Base-by-base conservation (phyloP, 2,888 invertebrate genomes). In the Parnassius smintheus region DNA sequence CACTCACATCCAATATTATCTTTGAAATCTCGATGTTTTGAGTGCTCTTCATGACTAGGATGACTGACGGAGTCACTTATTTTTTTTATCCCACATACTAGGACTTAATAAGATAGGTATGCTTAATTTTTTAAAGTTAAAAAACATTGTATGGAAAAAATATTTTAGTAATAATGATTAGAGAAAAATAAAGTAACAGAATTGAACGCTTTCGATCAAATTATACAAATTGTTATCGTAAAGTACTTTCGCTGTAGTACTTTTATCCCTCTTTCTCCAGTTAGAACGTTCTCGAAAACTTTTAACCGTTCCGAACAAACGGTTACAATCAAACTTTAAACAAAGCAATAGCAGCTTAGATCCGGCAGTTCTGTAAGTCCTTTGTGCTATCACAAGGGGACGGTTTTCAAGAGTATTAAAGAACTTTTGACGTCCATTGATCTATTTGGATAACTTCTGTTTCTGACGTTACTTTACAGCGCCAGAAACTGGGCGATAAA, bases 351-450 rank as follows among this genome's bases (percentile, higher is more conserved):
- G 71, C 74, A 74, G 68, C 70, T 74, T 70, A 71, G 72, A 68
- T 65, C 68, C 65, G 66, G 60, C 70, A 67, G 69, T 69, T 68
- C 67, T 25, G 52, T 49, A 71, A 73, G 68, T 70, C 74, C 67
- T 73, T 75, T 76, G 78, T 78, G 73, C 74, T 76, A 75, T 79
- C 77, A 78, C 77, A 81, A 80, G 79, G 80, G 73, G 73, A 72
- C 67, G 72, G 60, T 77, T 75, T 78, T 73, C 71, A 73, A 75
- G 75, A 72, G 80, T 76, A 81, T 87, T 83, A 85, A 75, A 74
- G 65, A 86, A 86, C 79, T 88, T 84, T 81, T 77, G 82, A 83
- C 78, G 77, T 76, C 72, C 66, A 70, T 68, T 67, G 76, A 80
- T 78, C 79, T 76, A 70, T 65, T 35, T 44, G 3, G 57, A 56